Conservation (phyloP, 2,113 vertebrate genomes). For the Mastomys coucha region DNA sequence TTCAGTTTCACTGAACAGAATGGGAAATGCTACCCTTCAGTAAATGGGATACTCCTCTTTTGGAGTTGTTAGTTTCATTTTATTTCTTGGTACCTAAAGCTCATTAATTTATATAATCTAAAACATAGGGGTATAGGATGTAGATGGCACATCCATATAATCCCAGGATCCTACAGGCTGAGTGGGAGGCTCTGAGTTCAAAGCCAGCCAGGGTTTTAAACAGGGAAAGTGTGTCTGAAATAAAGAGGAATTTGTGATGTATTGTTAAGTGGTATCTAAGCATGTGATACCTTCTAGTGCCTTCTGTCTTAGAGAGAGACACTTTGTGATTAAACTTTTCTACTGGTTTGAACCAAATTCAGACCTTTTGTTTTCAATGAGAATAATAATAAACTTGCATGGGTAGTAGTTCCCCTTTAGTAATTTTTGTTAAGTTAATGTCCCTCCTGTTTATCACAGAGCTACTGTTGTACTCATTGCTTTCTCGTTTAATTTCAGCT, state of each 20-base stretch:
- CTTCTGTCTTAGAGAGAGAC: not conserved
- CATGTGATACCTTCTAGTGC: not conserved
- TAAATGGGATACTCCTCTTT: not conserved
- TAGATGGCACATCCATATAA: not conserved
- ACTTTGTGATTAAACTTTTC: not conserved
- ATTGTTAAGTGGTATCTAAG: not conserved
- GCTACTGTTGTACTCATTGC: not conserved
- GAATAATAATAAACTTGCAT: not conserved
- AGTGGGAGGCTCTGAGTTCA: not conserved
- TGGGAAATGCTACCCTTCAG: not conserved
- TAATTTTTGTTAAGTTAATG: not conserved
- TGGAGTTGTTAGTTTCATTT: not conserved
- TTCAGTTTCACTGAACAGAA: not conserved
- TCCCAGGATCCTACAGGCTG: not conserved
- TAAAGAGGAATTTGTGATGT: not conserved
- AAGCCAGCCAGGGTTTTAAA: not conserved
- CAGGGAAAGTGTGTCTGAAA: not conserved
- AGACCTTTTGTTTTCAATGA: slow-evolving; percentile 2
- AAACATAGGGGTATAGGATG: not conserved
- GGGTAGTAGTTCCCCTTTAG: not conserved
- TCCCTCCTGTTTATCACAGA: not conserved
- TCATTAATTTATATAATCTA: not conserved
- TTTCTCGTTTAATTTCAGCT: not conserved
- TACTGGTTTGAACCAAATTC: not conserved
- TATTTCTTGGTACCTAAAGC: slow-evolving; percentile 30